phyloP scores from a whole-genome alignment of 2,888 invertebrate genomes.

The Stegana nigrithorax region DNA sequence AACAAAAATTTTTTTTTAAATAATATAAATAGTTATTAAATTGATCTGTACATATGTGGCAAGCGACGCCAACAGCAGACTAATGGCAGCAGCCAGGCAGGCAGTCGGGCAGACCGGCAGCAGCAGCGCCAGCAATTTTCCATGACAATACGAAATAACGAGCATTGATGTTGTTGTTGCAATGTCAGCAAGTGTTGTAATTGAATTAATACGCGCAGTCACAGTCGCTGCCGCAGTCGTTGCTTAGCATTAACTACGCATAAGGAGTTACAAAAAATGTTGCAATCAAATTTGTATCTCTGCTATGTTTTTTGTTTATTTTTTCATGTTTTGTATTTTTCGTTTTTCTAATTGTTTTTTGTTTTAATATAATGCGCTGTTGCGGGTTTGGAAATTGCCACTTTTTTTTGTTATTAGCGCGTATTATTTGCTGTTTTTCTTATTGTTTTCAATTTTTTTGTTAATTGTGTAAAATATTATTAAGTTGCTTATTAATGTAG shows the following conservation, averaged over 20 bases:
- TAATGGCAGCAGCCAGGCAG: too few relatives aligned
- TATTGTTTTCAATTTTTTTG: conserved; percentile 9
- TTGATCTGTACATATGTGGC: too few relatives aligned
- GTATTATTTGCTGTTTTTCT: conserved; percentile 18
- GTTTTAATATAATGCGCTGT: too few relatives aligned
- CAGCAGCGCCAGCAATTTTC: neutral
- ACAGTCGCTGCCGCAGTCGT: too few relatives aligned
- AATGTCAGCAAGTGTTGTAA: conserved; percentile 10
- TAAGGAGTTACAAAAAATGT: neutral
- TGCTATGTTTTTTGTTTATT: too few relatives aligned
- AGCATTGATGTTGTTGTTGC: neutral
- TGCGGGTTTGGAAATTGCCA: too few relatives aligned
- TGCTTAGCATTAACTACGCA: conserved; percentile 27
- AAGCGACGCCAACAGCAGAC: too few relatives aligned
- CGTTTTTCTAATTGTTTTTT: too few relatives aligned
- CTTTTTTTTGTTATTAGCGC: conserved; percentile 26
- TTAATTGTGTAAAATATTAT: conserved; percentile 3
- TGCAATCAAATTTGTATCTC: neutral
- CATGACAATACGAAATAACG: neutral
- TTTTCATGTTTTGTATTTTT: neutral
- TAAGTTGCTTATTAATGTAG: neutral
- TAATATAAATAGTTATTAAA: too few relatives aligned
- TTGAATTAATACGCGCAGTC: conserved; percentile 29
- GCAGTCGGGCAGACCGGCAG: too few relatives aligned
- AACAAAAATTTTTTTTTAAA: too few relatives aligned